phyloP scores from a whole-genome alignment of 2,797 vertebrate genomes.

The Chaetodon trifasciatus region DNA sequence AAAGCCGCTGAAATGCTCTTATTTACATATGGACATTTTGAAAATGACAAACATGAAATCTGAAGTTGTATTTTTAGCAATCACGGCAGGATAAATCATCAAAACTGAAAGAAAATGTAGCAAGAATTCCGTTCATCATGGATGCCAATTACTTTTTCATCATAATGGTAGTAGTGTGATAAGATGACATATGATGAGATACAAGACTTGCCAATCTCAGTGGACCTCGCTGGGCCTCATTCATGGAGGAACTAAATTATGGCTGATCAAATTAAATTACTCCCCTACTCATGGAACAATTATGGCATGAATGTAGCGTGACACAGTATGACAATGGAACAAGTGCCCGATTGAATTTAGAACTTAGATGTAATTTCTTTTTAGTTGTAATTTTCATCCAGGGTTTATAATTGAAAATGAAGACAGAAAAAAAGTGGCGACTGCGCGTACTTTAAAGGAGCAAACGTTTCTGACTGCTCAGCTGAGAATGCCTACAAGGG shows the following conservation, averaged over 20 bases:
- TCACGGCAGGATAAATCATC: neutral
- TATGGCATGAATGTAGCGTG: slow-evolving; percentile 22
- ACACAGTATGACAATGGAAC: slow-evolving; percentile 31
- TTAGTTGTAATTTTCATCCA: slow-evolving; percentile 44
- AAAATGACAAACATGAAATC: neutral
- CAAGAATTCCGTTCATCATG: neutral
- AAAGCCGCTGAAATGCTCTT: slow-evolving; percentile 19
- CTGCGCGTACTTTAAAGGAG: slow-evolving; percentile 32
- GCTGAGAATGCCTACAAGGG: slow-evolving; percentile 38
- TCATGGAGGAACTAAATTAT: slow-evolving; percentile 37
- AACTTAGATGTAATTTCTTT: slow-evolving; percentile 49
- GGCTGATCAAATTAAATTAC: slow-evolving; percentile 56
- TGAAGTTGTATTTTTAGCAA: neutral
- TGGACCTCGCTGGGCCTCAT: slow-evolving; percentile 29
- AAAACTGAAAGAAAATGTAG: neutral
- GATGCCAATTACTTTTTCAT: slow-evolving; percentile 2
- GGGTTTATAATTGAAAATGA: slow-evolving; percentile 48
- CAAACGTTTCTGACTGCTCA: slow-evolving; percentile 42
- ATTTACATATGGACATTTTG: neutral
- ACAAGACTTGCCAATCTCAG: neutral
- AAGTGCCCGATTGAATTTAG: slow-evolving; percentile 53
- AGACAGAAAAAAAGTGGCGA: slow-evolving; percentile 34
- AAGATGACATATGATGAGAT: slow-evolving; percentile 15
- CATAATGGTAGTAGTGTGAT: slow-evolving; percentile 1
- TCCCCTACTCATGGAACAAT: slow-evolving; percentile 27